phyloP scores from a whole-genome alignment of 1,140 invertebrate genomes.

The Spodoptera frugiperda region DNA sequence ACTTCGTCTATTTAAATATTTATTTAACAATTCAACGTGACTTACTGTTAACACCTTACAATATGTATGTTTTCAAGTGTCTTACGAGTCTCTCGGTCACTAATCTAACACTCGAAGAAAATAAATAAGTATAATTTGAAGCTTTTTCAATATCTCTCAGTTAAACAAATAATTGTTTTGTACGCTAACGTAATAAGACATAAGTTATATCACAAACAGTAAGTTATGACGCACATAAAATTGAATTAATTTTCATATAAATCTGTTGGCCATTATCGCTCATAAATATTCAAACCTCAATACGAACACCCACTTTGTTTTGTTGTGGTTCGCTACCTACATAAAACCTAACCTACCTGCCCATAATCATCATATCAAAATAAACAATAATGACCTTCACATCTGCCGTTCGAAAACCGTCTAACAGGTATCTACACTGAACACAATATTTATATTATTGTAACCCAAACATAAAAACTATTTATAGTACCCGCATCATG shows the following conservation, averaged over 20 bases:
- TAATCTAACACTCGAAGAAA: conserved; percentile 5
- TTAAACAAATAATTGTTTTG: neutral
- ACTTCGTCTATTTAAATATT: conserved; percentile 27
- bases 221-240: conserved; percentile 2
- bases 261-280: neutral
- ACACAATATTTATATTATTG: conserved; percentile 25
- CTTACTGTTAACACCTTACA: conserved; percentile 18
- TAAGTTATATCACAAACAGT: neutral
- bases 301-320: conserved; percentile 15
- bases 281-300: conserved; percentile 20
- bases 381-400: conserved; percentile 25
- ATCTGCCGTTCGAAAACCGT: conserved; percentile 3
- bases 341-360: neutral
- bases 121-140: neutral
- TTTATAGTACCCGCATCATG: neutral
- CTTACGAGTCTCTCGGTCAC: neutral
- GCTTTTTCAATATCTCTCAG: neutral
- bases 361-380: conserved; percentile 3
- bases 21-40: conserved; percentile 21
- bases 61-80: conserved; percentile 2
- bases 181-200: neutral
- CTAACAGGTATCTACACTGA: conserved; percentile 1
- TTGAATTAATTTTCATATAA: neutral
- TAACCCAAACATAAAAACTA: conserved; percentile 6
- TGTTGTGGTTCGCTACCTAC: conserved; percentile 6